Base-by-base conservation (phyloP, 2,797 vertebrate species). In the Helarctos malayanus region DNA sequence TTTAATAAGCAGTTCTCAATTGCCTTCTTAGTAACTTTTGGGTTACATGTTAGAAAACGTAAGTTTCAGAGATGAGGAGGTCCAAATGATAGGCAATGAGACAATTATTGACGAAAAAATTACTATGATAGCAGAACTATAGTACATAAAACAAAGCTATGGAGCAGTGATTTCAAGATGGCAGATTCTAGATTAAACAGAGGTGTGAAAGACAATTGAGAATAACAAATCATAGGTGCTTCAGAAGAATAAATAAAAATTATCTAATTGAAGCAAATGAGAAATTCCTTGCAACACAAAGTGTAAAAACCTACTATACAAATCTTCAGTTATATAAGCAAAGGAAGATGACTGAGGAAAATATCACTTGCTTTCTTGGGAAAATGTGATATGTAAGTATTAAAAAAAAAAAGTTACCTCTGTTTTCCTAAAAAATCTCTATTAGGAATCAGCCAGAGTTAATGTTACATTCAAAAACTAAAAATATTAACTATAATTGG, bases 161-260 rank as follows among this genome's bases (percentile, higher is more conserved):
- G 49, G 35, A 85, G 61, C 2, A 9, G 8, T 45, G 63, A 94
- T 15, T 76, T 35, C 54, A 89, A 93, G 59, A 29, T 11, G 49
- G 49, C 23, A 92, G 78, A n/a, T 56, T 88, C 54, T 38, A 86
- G 56, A 81, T 4, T 91, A 52, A 94, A 75, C 16, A 84, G 2
- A 75, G 27, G 6, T 68, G 76, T 61, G 25, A 71, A 96, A 68
- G 68, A 47, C 54, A 93, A 29, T 35, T 75, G 18, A 94, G 79
- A 76, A 47, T 49, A 93, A 41, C 38, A 69, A 89, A 88, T 63
- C 32, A 85, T 19, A 81, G 41, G 57, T 76, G 27, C n/a, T 92
- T 87, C 71, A 76, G 45, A 91, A 54, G 25, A 93, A 38, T 45
- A 94, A 90, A 54, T 38, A 83, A 94, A 97, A 93, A 75, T 71